phyloP scores from a whole-genome alignment of 2,888 invertebrate genomes.

The Diplazon laetatorius region DNA sequence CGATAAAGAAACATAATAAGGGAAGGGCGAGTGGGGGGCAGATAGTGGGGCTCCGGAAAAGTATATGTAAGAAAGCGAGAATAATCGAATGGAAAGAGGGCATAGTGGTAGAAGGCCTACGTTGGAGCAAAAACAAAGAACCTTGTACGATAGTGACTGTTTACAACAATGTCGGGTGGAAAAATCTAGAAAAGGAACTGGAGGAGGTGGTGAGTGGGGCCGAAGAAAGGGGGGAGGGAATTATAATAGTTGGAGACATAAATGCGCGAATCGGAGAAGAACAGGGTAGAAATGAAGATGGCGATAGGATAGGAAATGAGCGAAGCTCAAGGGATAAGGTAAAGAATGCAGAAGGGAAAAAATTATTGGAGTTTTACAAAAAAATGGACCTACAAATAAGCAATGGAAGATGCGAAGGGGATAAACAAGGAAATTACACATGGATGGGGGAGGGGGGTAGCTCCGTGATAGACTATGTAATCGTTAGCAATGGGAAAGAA shows the following conservation, averaged over 20 bases:
- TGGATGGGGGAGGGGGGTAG: background rate
- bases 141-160: conserved; percentile 1
- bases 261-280: conserved; percentile 12
- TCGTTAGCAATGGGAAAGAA: background rate
- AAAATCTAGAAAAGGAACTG: background rate
- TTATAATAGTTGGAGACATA: conserved; percentile 22
- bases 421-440: conserved; percentile 14
- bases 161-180: conserved; percentile 27
- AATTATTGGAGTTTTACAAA: conserved; percentile 3
- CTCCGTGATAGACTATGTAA: conserved; percentile 9
- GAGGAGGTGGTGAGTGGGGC: background rate
- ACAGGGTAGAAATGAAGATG: background rate
- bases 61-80: background rate
- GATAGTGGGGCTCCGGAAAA: conserved; percentile 35
- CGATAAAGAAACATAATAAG: conserved; percentile 20
- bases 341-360: conserved; percentile 16
- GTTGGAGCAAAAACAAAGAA: background rate
- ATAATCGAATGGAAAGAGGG: conserved; percentile 37
- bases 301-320: background rate
- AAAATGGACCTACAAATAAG: background rate
- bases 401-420: conserved; percentile 26
- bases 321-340: conserved; percentile 8
- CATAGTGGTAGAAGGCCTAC: background rate
- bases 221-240: background rate
- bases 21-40: conserved; percentile 44